Evolutionary conservation across 2,888 invertebrate species (phyloP).

Genomic region (Tiliacea citrago): DNA sequence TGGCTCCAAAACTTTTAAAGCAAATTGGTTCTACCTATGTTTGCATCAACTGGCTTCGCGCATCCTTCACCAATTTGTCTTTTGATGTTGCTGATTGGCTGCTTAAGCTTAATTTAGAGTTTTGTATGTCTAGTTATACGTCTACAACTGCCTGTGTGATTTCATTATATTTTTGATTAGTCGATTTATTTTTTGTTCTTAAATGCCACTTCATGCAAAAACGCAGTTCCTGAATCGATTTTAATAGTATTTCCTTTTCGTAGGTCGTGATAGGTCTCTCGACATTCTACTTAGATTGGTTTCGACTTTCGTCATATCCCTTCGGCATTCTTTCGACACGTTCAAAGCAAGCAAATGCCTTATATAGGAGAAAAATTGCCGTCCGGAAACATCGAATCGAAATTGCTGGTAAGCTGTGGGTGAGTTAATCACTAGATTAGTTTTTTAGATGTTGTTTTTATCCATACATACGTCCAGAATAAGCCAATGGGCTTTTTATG

Average conservation of each 20-base stretch:
- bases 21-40: not conserved
- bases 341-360: constrained; percentile 10
- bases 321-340: constrained; percentile 42
- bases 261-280: constrained; percentile 51
- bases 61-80: not conserved
- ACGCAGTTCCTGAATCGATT: constrained; percentile 7
- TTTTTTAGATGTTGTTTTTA: not conserved
- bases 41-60: not conserved
- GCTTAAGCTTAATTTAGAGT: not conserved
- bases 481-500: not conserved
- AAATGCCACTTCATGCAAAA: constrained; percentile 29
- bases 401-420: not conserved
- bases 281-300: constrained; percentile 7
- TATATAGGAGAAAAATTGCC: constrained; percentile 19
- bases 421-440: not conserved
- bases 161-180: not conserved
- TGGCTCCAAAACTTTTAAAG: not conserved
- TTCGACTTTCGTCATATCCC: constrained; percentile 50
- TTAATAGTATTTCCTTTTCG: constrained; percentile 26
- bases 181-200: not conserved
- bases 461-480: not conserved
- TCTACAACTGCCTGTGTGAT: not conserved
- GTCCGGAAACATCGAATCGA: constrained; percentile 20
- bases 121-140: not conserved
- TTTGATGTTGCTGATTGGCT: not conserved